phyloP scores from a whole-genome alignment of 2,888 invertebrate species.

The Orchesellides sinensis region DNA sequence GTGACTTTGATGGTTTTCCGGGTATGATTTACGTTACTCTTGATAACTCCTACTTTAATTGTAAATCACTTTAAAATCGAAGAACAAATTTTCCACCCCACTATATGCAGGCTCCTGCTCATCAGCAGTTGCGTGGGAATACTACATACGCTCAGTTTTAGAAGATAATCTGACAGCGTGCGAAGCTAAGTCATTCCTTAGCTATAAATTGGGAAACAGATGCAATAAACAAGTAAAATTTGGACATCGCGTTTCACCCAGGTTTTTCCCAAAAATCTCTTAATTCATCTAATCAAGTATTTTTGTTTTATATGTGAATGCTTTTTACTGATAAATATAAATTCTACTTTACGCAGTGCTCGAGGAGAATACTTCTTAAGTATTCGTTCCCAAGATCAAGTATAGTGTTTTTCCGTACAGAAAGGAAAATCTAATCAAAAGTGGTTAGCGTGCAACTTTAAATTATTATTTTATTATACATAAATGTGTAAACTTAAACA shows the following conservation, averaged over 20 bases:
- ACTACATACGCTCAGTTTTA: slow-evolving; percentile 63
- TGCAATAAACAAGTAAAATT: slow-evolving; percentile 62
- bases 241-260: slow-evolving; percentile 56
- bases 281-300: background rate
- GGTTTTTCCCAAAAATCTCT: slow-evolving; percentile 3
- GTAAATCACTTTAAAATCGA: too few species aligned
- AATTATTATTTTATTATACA: too few species aligned
- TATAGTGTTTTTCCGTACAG: too few species aligned
- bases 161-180: slow-evolving; percentile 62
- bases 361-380: slow-evolving; percentile 52
- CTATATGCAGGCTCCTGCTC: slow-evolving; percentile 60
- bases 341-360: slow-evolving; percentile 22
- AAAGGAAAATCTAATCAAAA: slow-evolving; percentile 2
- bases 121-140: slow-evolving; percentile 64
- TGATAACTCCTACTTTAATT: too few species aligned
- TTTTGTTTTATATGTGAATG: background rate
- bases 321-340: background rate
- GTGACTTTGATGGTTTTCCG: slow-evolving; percentile 38
- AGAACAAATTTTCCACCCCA: background rate
- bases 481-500: background rate
- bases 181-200: slow-evolving; percentile 56
- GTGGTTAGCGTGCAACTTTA: background rate
- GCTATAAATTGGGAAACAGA: slow-evolving; percentile 58
- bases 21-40: slow-evolving; percentile 15
- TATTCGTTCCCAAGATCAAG: slow-evolving; percentile 44